These are phyloP conservation scores for Cotesia vestalis DNA, from an alignment of 1,140 invertebrate species.

Conservation along the genomic window DNA sequence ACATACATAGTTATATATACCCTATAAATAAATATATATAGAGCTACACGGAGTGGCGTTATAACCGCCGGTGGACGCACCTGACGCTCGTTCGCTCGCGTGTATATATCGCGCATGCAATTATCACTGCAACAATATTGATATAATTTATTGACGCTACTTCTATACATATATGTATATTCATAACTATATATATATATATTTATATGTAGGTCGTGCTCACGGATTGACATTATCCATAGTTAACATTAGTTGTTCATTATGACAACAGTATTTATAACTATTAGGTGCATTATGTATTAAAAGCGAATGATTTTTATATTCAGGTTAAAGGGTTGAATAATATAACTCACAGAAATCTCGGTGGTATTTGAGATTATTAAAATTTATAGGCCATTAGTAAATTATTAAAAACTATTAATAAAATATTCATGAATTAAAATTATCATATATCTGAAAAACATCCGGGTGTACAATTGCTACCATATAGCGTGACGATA, in stretches of 20 bases:
- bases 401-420: neutral
- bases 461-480: slow-evolving; percentile 1
- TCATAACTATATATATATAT: too few relatives aligned
- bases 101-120: neutral
- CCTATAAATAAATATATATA: neutral
- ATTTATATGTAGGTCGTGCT: too few relatives aligned
- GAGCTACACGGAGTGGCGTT: neutral
- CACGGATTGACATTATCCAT: too few relatives aligned
- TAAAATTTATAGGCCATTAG: slow-evolving; percentile 1
- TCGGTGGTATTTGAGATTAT: too few relatives aligned
- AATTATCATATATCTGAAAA: neutral
- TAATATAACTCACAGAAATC: too few relatives aligned
- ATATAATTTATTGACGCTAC: slow-evolving; percentile 15
- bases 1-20: neutral
- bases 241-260: too few relatives aligned
- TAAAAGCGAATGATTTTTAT: too few relatives aligned
- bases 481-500: slow-evolving; percentile 10
- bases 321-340: too few relatives aligned
- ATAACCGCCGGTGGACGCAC: neutral
- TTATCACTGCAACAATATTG: slow-evolving; percentile 14
- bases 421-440: neutral
- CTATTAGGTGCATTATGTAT: too few relatives aligned
- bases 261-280: too few relatives aligned
- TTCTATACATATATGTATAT: neutral
- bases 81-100: neutral